Base-by-base conservation (phyloP, 2,113 vertebrate genomes). In the Epinephelus fuscoguttatus region DNA sequence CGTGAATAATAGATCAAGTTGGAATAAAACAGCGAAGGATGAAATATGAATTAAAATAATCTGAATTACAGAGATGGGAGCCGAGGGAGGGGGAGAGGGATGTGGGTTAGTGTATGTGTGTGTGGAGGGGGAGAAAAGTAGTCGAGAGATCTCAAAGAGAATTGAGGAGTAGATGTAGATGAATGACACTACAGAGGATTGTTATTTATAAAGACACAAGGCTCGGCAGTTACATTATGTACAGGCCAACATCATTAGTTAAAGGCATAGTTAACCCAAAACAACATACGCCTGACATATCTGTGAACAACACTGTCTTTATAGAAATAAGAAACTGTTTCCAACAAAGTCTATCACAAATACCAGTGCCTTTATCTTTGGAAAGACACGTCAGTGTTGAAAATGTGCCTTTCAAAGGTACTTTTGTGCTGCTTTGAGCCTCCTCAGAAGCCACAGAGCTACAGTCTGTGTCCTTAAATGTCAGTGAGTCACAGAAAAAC, bases 41-140 rank as follows among this genome's bases (percentile, higher is more conserved):
- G 59, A 94, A 93, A 93, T 81, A 89, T 92, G 81, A 84, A 93
- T 91, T 88, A 75, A 86, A 93, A 88, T 86, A 75, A 86, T 90
- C 73, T 75, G 87, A 91, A 68, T 87, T 84, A 88, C 80, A 84
- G 70, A 72, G 75, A 75, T 4, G 27, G 45, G 40, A 70, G 47
- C 18, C 42, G 3, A n/a, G 70, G 45, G 53, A 49, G 7, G 25
- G 59, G 18, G 25, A 25, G 40, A 50, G 21, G 60, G 37, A 27
- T 25, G 56, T 14, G 70, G 12, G 57, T 11, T 60, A 3, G 59
- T 10, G 60, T 45, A 23, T 5, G 21, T 21, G 55, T 23, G 25
- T 45, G 42, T 9, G 21, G 40, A 13, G 4, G 13, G 30, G 3
- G 18, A 72, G 49, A 19, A 62, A 70, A 33, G 25, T 27, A 68